phyloP scores from a whole-genome alignment of 2,113 vertebrate species.

The Xiphophorus couchianus region DNA sequence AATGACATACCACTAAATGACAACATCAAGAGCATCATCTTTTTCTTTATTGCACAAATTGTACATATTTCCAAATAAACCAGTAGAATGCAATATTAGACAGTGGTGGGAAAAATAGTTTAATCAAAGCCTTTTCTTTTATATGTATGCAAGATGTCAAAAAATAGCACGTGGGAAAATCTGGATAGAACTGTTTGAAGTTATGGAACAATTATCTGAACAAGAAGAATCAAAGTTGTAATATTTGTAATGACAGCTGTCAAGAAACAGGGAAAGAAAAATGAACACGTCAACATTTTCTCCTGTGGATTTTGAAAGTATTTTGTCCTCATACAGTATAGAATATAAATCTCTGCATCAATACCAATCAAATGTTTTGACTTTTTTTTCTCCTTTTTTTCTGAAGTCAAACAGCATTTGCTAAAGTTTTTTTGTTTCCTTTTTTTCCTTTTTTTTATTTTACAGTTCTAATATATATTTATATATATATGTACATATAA shows the following conservation, averaged over 20 bases:
- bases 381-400: constrained; percentile 38
- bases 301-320: constrained; percentile 71
- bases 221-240: constrained; percentile 52
- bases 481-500: constrained; percentile 83
- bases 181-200: constrained; percentile 55
- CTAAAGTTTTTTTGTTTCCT: constrained; percentile 66
- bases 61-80: constrained; percentile 78
- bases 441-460: constrained; percentile 74
- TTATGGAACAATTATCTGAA: constrained; percentile 49
- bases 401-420: constrained; percentile 73
- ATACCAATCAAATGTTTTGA: constrained; percentile 74
- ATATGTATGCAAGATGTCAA: constrained; percentile 62
- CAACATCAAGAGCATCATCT: constrained; percentile 81
- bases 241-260: constrained; percentile 46
- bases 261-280: constrained; percentile 36
- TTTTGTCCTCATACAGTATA: constrained; percentile 72
- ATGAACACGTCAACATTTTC: constrained; percentile 37
- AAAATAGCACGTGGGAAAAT: constrained; percentile 59
- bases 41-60: constrained; percentile 81
- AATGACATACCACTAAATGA: constrained; percentile 16
- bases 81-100: constrained; percentile 69
- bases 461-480: constrained; percentile 81
- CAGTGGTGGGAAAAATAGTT: constrained; percentile 62
- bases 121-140: constrained; percentile 52
- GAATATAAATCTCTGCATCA: constrained; percentile 84